phyloP scores from a whole-genome alignment of 2,113 vertebrate species.

The Gracilinanus agilis region DNA sequence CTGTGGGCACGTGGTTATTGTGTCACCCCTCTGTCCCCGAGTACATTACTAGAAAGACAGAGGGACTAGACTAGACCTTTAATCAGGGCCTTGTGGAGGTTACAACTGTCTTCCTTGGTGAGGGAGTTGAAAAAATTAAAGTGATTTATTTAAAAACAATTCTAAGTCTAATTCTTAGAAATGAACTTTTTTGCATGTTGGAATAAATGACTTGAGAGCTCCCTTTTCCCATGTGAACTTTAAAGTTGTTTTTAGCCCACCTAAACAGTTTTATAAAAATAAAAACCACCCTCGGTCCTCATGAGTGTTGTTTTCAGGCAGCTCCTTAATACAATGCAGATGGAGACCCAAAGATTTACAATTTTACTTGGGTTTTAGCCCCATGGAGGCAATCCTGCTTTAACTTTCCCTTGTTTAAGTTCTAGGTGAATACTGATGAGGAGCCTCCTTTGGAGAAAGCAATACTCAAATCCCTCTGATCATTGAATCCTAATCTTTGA shows the following conservation, averaged over 20 bases:
- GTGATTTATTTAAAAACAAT: background rate
- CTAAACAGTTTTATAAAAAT: background rate
- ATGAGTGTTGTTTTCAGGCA: background rate
- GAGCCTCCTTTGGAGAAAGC: background rate
- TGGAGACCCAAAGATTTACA: background rate
- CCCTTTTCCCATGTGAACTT: background rate
- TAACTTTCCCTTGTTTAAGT: background rate
- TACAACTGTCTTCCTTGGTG: background rate
- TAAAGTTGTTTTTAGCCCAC: background rate
- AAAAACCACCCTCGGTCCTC: background rate
- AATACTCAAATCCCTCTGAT: background rate
- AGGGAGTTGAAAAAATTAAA: background rate
- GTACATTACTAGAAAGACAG: too few relatives aligned
- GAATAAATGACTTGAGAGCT: background rate
- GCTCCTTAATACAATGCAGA: background rate
- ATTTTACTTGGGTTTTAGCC: background rate
- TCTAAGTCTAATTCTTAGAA: background rate
- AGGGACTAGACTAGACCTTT: background rate
- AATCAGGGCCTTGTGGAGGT: background rate
- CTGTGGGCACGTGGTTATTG: too few relatives aligned
- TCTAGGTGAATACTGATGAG: background rate
- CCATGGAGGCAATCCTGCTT: background rate
- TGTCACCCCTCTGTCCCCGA: too few relatives aligned
- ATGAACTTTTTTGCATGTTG: background rate
- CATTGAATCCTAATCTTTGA: background rate